A percentile compares a stretch with the other conserved stretches of the same genome.
phyloP scores from a whole-genome alignment of 2,113 vertebrate genomes.

The Heterocephalus glaber region DNA sequence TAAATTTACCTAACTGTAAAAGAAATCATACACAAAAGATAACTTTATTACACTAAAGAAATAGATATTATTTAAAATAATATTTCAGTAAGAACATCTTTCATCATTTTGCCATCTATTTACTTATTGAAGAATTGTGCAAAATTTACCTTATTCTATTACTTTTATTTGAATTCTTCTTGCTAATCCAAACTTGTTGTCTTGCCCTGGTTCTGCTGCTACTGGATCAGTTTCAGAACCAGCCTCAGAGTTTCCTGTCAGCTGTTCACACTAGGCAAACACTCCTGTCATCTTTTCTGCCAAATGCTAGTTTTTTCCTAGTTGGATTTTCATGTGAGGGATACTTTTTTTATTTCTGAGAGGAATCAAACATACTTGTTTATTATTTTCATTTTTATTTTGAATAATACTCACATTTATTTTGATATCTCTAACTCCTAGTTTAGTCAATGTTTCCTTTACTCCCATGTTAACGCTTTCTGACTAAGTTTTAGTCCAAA shows the following conservation, averaged over 20 bases:
- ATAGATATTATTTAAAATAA: not conserved
- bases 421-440: not conserved
- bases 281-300: conserved; percentile 74
- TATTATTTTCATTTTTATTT: conserved; percentile 82
- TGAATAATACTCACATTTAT: not conserved
- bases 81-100: not conserved
- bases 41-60: not conserved
- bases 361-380: conserved; percentile 61
- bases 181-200: conserved; percentile 81
- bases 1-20: not conserved
- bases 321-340: conserved; percentile 79
- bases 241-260: conserved; percentile 75
- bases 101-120: conserved; percentile 40
- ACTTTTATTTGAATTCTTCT: conserved; percentile 87
- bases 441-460: not conserved
- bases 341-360: conserved; percentile 47
- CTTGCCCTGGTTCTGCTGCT: conserved; percentile 70
- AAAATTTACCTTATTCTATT: conserved; percentile 90
- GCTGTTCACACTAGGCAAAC: conserved; percentile 76
- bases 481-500: conserved; percentile 88
- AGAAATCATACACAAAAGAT: not conserved
- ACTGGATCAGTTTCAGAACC: conserved; percentile 85
- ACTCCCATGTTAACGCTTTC: conserved; percentile 41
- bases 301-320: conserved; percentile 84
- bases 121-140: conserved; percentile 84